Percentiles rank a stretch among this genome's conserved stretches.
These are phyloP conservation scores for Crocidura indochinensis DNA, from an alignment of 2,797 vertebrate genomes.

Conservation along the genomic window DNA sequence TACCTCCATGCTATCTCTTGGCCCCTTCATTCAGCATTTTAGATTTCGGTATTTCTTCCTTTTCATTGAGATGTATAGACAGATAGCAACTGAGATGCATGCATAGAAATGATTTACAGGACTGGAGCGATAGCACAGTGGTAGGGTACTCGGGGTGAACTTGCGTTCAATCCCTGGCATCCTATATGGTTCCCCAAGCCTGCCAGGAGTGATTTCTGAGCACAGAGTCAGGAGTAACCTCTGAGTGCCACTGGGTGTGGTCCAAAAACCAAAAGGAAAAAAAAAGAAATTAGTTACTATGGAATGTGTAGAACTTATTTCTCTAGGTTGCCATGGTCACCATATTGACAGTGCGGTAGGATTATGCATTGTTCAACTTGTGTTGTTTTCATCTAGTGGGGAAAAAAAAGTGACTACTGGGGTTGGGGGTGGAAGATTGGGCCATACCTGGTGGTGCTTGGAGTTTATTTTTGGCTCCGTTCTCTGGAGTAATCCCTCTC, in stretches of 20 bases:
- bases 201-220: too few relatives aligned
- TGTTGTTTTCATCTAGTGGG: constrained; percentile 39
- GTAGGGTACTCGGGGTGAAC: too few relatives aligned
- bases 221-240: too few relatives aligned
- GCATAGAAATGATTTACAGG: too few relatives aligned
- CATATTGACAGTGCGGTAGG: constrained; percentile 16
- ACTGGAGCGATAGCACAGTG: too few relatives aligned
- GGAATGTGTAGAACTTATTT: constrained; percentile 46
- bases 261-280: too few relatives aligned
- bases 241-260: too few relatives aligned
- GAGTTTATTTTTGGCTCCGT: too few relatives aligned
- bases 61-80: constrained; percentile 52
- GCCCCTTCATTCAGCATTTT: background rate
- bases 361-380: constrained; percentile 7
- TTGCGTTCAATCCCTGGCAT: too few relatives aligned
- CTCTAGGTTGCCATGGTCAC: background rate
- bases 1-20: too few relatives aligned
- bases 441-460: background rate
- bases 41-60: constrained; percentile 55
- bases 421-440: background rate
- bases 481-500: too few relatives aligned
- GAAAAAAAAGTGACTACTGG: constrained; percentile 35
- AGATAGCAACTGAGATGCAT: constrained; percentile 14
- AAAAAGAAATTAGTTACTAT: background rate
- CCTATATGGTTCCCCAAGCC: too few relatives aligned